A percentile compares a stretch with the other conserved stretches of the same genome.
Evolutionary conservation across 1,140 invertebrate genomes (phyloP).

Genomic region (Drosophila subobscura): DNA sequence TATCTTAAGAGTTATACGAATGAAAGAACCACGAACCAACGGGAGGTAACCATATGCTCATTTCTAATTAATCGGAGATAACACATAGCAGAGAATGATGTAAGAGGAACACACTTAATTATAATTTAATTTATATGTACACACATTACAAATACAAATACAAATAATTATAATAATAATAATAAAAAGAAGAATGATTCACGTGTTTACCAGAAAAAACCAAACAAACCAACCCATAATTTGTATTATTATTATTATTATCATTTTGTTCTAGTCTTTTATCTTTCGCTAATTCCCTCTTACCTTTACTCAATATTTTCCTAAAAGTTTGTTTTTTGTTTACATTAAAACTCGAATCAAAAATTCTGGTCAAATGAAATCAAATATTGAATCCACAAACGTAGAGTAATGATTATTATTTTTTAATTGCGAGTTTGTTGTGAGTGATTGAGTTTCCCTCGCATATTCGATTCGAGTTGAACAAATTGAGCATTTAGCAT

Average conservation of each 20-base stretch:
- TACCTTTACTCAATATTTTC: not conserved
- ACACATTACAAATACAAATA: conserved; percentile 59
- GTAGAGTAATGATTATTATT: conserved; percentile 9
- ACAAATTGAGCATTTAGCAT: conserved; percentile 52
- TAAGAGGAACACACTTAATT: conserved; percentile 52
- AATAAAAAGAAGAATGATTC: conserved; percentile 47
- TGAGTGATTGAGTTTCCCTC: conserved; percentile 48
- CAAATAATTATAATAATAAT: conserved; percentile 65
- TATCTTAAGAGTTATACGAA: conserved; percentile 36
- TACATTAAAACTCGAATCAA: no score
- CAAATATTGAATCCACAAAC: conserved; percentile 24
- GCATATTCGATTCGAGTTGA: conserved; percentile 48
- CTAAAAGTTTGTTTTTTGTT: no score
- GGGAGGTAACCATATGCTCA: conserved; percentile 61
- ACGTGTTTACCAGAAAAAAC: conserved; percentile 26
- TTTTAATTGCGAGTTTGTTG: conserved; percentile 37
- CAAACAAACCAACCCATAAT: conserved; percentile 46
- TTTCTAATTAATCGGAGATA: conserved; percentile 51
- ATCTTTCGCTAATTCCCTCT: not conserved
- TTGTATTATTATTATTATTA: conserved; percentile 23
- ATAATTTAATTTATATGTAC: conserved; percentile 76
- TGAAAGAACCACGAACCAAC: conserved; percentile 31
- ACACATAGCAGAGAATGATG: conserved; percentile 52
- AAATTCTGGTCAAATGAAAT: conserved; percentile 33
- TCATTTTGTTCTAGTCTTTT: not conserved